phyloP scores from a whole-genome alignment of 2,888 invertebrate species.

The Caenorhabditis parvicauda region DNA sequence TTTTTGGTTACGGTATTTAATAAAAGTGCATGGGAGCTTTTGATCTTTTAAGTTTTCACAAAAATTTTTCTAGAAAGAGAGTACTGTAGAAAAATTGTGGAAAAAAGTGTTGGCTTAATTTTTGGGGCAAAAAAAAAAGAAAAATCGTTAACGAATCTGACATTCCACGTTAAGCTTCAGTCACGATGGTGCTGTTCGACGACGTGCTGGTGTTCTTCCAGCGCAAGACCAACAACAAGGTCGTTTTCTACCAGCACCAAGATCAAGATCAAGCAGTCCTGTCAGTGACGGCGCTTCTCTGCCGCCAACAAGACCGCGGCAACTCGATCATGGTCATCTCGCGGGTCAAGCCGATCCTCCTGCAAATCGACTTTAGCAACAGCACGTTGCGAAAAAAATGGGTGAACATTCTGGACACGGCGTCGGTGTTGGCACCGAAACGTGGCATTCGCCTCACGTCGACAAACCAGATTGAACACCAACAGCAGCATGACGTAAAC shows the following conservation, averaged over 20 bases:
- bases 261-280: constrained; percentile 42
- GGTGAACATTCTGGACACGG: constrained; percentile 28
- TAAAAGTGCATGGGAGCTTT: no score
- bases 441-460: constrained; percentile 15
- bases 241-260: neutral
- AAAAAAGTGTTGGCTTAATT: no score
- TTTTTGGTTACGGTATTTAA: no score
- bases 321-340: constrained; percentile 34
- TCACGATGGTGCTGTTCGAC: constrained; percentile 36
- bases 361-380: constrained; percentile 36
- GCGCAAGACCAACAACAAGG: constrained; percentile 7
- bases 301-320: constrained; percentile 28
- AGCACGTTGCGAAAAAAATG: constrained; percentile 36
- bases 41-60: no score
- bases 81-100: no score
- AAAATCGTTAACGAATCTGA: no score
- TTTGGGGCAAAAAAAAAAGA: no score
- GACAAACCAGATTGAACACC: constrained; percentile 15
- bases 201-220: constrained; percentile 40
- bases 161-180: constrained; percentile 10
- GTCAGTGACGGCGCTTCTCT: constrained; percentile 27
- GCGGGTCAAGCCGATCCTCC: constrained; percentile 29
- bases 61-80: no score
- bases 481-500: constrained; percentile 11
- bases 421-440: constrained; percentile 22